Evolutionary conservation across 2,113 vertebrate genomes (phyloP), one percentile per base, ranked within the genome.

Genomic region (Thalassarche chlororhynchos): DNA sequence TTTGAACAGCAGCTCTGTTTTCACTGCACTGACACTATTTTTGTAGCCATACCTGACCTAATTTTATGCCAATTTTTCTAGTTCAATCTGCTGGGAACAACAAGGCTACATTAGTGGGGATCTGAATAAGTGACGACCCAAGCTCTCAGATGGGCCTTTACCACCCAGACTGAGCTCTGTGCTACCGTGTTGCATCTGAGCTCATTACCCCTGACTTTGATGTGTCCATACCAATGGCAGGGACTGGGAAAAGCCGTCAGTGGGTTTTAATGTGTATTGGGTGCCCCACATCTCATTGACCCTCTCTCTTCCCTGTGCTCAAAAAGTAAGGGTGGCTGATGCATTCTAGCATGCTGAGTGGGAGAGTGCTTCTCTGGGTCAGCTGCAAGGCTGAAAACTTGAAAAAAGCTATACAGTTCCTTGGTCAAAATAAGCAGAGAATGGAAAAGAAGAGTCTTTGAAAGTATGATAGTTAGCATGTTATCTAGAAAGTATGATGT

Each of bases 171-270:
- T 12, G 58, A 57, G 42, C 25, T 88, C 28, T 82, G 21, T 83
- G 29, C 8, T 62, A 16, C 26, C 5, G 1, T 14, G 14, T 9
- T 77, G 25, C 18, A 57, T 24, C 14, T 61, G 64, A 84, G 49
- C 34, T 70, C 0, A 0, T 57, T 62, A 13, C 24, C 7, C 66
- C 42, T 54, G 60, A 11, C 70, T 90, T 87, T 75, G 40, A 36
- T 38, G 8, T 8, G 14, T 25, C 60, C 0, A 0, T 61, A 38
- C 8, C 29, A 51, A 32, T 8, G 31, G 2, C 40, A 93, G 17
- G 8, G 17, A 29, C 24, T 42, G 15, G 8, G 23, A 51, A 80
- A 91, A 65, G 5, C 40, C 58, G 17, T 40, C 34, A 49, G 18
- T 58, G 23, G 19, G 3, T 51, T 89, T 84, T 69, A 47, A 25